A percentile compares a stretch with the other conserved stretches of the same genome.
These are phyloP conservation scores for Mesopsocus fuscifrons DNA, from an alignment of 2,888 invertebrate species.

Conservation along the genomic window DNA sequence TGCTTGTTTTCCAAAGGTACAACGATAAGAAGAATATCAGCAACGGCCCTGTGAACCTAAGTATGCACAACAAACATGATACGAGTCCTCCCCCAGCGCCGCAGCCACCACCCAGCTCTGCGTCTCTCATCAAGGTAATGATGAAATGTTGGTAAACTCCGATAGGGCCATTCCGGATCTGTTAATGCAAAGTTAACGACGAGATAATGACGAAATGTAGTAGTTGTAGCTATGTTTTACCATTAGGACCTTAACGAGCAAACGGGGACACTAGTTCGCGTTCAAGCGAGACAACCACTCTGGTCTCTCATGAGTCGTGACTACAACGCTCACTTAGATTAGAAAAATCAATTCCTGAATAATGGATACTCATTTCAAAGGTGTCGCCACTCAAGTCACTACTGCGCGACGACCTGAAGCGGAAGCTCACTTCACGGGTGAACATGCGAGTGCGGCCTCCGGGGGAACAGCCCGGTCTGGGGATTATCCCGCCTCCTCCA, in stretches of 20 bases:
- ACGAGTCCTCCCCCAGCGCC: conserved; percentile 23
- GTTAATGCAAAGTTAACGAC: too few relatives aligned
- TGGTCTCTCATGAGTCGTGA: too few relatives aligned
- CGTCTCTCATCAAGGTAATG: conserved; percentile 54
- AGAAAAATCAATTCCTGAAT: too few relatives aligned
- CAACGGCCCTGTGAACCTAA: conserved; percentile 25
- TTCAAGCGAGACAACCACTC: too few relatives aligned
- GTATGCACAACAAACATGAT: conserved; percentile 19
- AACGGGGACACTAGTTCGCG: too few relatives aligned
- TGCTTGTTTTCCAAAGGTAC: conserved; percentile 11
- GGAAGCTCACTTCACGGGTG: conserved; percentile 20
- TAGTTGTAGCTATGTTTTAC: too few relatives aligned
- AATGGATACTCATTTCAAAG: conserved; percentile 19
- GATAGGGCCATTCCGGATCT: too few relatives aligned
- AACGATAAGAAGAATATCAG: conserved; percentile 28
- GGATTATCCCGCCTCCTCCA: not conserved
- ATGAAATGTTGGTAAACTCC: too few relatives aligned
- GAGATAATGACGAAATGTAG: too few relatives aligned
- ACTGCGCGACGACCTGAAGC: conserved; percentile 62
- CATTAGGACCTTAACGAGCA: too few relatives aligned
- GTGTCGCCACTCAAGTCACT: conserved; percentile 69
- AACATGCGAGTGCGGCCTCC: conserved; percentile 1
- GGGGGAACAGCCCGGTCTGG: not conserved
- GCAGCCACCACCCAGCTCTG: conserved; percentile 43
- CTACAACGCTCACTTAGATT: too few relatives aligned